Evolutionary conservation across 2,113 vertebrate genomes (phyloP).

Genomic region (Corydoras maculifer): DNA sequence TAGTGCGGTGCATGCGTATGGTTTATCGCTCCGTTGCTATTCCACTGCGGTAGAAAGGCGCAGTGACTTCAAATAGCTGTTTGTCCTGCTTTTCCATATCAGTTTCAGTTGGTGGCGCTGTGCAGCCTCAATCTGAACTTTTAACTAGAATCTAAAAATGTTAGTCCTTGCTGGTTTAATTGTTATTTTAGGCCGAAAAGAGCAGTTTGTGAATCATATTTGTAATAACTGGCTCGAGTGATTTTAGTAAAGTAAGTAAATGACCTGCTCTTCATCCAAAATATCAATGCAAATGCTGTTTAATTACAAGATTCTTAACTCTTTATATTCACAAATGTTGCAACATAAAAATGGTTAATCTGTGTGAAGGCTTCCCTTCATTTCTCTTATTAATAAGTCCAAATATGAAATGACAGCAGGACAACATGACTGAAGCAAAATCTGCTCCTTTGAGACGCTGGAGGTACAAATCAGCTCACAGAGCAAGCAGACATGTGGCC

Average conservation of each 20-base stretch:
- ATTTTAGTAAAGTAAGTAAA: too few species aligned
- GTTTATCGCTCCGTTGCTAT: constrained; percentile 15
- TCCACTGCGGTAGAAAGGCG: constrained; percentile 18
- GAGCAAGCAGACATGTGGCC: constrained; percentile 10
- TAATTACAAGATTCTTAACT: too few species aligned
- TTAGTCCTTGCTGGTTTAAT: constrained; percentile 10
- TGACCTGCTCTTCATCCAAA: too few species aligned
- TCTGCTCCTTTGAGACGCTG: constrained; percentile 7
- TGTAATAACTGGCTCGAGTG: too few species aligned
- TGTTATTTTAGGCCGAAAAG: neutral
- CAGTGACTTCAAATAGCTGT: neutral
- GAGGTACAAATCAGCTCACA: constrained; percentile 18
- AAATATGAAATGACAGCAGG: neutral
- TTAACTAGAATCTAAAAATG: neutral
- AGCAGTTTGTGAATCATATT: too few species aligned
- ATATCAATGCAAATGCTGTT: too few species aligned
- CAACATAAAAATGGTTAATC: too few species aligned
- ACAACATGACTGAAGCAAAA: constrained; percentile 24
- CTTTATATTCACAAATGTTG: too few species aligned
- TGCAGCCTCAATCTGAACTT: constrained; percentile 25
- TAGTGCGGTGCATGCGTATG: neutral
- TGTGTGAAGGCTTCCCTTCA: too few species aligned
- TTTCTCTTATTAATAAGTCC: neutral
- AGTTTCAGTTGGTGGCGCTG: constrained; percentile 38
- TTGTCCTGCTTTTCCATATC: neutral